Evolutionary conservation across 2,888 invertebrate genomes (phyloP).

Genomic region (Apocheima hispidaria): DNA sequence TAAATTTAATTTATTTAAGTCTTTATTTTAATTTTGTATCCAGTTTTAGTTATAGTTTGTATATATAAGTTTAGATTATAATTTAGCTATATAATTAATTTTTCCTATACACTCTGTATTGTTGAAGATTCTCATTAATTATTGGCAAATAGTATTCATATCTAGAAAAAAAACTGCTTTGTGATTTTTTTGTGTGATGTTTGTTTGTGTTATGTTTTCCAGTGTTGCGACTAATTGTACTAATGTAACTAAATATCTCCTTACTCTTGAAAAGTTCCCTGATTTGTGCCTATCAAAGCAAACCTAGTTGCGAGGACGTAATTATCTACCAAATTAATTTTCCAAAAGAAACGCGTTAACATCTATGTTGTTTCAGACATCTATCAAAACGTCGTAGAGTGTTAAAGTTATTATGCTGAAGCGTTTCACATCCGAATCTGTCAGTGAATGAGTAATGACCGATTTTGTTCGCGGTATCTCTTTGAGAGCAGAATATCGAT

Average conservation of each 20-base stretch:
- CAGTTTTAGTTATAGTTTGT: too few relatives aligned
- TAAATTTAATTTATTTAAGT: too few relatives aligned
- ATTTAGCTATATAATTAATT: too few relatives aligned
- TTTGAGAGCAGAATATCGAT: constrained; percentile 41
- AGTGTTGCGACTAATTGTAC: too few relatives aligned
- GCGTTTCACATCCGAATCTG: constrained; percentile 78
- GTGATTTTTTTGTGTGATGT: too few relatives aligned
- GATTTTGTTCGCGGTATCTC: constrained; percentile 67
- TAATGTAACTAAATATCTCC: background rate
- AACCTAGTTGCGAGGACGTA: constrained; percentile 19
- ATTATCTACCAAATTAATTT: constrained; percentile 32
- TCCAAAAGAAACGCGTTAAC: constrained; percentile 62
- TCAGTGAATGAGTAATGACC: constrained; percentile 79
- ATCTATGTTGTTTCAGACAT: constrained; percentile 67
- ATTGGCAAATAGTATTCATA: too few relatives aligned
- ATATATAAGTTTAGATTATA: too few relatives aligned
- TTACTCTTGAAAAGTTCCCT: background rate
- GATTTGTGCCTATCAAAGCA: constrained; percentile 4
- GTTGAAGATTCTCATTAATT: too few relatives aligned
- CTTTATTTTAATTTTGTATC: too few relatives aligned
- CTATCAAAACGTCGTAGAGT: constrained; percentile 63
- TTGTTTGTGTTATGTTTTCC: too few relatives aligned
- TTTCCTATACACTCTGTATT: too few relatives aligned
- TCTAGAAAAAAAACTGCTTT: too few relatives aligned
- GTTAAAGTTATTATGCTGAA: constrained; percentile 74